Percentiles rank a stretch among this genome's conserved stretches.
Conservation (phyloP, 2,113 vertebrate species). For the Andinoacara biseriatus region DNA sequence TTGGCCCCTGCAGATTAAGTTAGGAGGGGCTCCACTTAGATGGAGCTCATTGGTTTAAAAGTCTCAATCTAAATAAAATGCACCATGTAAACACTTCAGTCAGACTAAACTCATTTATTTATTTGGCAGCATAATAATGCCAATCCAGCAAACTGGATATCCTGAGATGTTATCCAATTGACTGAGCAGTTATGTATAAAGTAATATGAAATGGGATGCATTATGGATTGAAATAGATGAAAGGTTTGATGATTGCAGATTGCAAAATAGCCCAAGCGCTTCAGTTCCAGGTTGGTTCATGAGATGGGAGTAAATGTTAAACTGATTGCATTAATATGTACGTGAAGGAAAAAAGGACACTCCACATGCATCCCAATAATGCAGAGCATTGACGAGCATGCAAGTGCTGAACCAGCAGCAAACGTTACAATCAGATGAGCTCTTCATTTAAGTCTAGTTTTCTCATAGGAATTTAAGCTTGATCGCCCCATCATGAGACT, state of each 20-base stretch:
- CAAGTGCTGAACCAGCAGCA: neutral
- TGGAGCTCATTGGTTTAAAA: neutral
- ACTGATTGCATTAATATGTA: conserved; percentile 17
- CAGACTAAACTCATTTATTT: neutral
- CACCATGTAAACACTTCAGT: neutral
- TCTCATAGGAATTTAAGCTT: fast-evolving
- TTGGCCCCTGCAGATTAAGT: neutral
- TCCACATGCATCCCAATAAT: neutral
- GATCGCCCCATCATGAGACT: neutral
- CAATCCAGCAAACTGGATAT: neutral
- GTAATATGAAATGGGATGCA: neutral
- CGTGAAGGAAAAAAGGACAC: neutral
- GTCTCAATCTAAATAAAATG: neutral
- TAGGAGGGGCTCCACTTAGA: neutral
- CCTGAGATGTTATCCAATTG: neutral
- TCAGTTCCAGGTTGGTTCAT: neutral
- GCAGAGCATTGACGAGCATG: fast-evolving
- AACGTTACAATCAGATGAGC: neutral
- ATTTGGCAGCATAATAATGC: neutral
- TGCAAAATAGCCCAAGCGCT: neutral
- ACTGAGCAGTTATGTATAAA: conserved; percentile 2
- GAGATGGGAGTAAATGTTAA: neutral
- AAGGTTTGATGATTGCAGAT: neutral
- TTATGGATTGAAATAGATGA: conserved; percentile 4
- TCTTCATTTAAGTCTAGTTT: neutral